A percentile compares a stretch with the other conserved stretches of the same genome.
Conservation (phyloP, 1,140 invertebrate genomes). For the Plectus sambesii region DNA sequence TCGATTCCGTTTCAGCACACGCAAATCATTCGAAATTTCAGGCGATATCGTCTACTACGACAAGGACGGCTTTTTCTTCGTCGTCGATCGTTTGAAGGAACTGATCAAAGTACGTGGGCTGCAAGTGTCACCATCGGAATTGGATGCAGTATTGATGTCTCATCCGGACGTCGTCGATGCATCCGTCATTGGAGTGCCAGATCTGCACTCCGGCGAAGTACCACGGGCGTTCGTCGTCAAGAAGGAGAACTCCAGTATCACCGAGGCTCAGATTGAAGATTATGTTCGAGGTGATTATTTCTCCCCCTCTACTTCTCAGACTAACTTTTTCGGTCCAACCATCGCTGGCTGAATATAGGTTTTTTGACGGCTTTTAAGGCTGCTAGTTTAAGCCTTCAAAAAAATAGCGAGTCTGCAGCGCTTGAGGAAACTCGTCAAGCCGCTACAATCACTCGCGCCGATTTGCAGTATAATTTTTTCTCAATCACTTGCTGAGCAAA, state of each 20-base stretch:
- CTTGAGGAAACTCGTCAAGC: too few relatives aligned
- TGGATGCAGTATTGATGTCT: constrained; percentile 64
- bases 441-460: too few relatives aligned
- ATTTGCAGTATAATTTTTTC: too few relatives aligned
- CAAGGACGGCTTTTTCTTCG: constrained; percentile 54
- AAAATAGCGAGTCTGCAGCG: too few relatives aligned
- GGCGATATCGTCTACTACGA: constrained; percentile 69
- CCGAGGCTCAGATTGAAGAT: constrained; percentile 14
- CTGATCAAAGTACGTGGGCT: constrained; percentile 76
- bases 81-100: constrained; percentile 71
- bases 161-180: constrained; percentile 61
- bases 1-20: too few relatives aligned
- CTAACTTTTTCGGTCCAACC: too few relatives aligned
- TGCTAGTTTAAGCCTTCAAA: too few relatives aligned
- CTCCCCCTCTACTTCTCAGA: too few relatives aligned
- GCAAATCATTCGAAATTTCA: too few relatives aligned
- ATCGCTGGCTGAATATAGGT: constrained; percentile 9
- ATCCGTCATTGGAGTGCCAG: constrained; percentile 64
- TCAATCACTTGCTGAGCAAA: too few relatives aligned
- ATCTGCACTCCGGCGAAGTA: constrained; percentile 59
- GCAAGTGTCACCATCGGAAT: constrained; percentile 66
- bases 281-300: constrained; percentile 9
- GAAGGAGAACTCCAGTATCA: constrained; percentile 2
- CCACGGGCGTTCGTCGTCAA: constrained; percentile 62
- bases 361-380: constrained; percentile 3